Evolutionary conservation across 2,888 invertebrate genomes (phyloP).

Genomic region (Tigriopus californicus): DNA sequence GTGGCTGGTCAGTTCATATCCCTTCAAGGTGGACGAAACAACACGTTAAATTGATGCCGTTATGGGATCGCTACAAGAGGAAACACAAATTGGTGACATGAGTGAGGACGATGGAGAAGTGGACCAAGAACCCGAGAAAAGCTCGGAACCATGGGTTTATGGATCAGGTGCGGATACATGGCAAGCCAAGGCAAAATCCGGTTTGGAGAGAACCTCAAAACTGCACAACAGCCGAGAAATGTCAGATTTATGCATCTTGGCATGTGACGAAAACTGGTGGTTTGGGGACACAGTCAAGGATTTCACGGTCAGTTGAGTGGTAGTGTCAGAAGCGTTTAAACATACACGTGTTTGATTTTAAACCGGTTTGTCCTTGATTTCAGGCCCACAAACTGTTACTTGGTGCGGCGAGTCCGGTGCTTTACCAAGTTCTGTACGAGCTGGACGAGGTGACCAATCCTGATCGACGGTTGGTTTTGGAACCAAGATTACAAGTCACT

Average conservation of each 20-base stretch:
- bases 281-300: constrained; percentile 14
- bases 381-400: constrained; percentile 11
- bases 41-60: no score
- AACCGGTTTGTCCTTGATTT: background rate
- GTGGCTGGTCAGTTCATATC: no score
- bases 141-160: no score
- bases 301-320: constrained; percentile 1
- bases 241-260: constrained; percentile 5
- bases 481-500: background rate
- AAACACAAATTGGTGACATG: no score
- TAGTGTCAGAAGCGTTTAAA: background rate
- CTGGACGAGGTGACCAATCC: background rate
- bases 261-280: constrained; percentile 15
- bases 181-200: no score
- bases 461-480: background rate
- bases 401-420: constrained; percentile 13
- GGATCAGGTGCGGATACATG: no score
- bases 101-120: no score
- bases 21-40: no score
- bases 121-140: no score
- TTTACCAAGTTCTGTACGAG: constrained; percentile 10
- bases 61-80: no score
- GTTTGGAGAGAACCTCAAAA: background rate
- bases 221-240: constrained; percentile 13
- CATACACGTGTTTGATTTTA: background rate